These are phyloP conservation scores for Pyrochroa serraticornis DNA, from an alignment of 2,888 invertebrate genomes.

Conservation along the genomic window DNA sequence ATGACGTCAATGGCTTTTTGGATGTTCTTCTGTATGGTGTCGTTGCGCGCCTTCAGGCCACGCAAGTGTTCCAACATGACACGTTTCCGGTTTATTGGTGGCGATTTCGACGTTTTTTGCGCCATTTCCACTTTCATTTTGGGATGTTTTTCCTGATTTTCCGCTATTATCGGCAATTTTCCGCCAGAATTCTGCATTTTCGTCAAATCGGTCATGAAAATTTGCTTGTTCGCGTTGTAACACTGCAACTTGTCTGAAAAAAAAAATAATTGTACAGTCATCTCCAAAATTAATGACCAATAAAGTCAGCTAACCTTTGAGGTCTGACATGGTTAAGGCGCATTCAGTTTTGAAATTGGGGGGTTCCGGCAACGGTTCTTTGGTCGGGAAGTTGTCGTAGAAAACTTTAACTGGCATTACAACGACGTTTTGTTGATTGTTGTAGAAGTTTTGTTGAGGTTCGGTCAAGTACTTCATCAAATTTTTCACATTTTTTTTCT, in stretches of 20 bases:
- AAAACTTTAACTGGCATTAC: conserved; percentile 45
- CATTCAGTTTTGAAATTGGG: conserved; percentile 27
- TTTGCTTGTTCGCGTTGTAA: background rate
- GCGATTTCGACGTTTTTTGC: background rate
- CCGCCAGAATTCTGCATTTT: background rate
- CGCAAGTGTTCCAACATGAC: conserved; percentile 35
- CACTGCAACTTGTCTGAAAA: background rate
- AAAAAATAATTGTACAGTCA: no score
- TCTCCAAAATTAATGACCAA: no score
- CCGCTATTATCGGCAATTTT: background rate
- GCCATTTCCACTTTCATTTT: background rate
- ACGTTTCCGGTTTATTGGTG: conserved; percentile 17
- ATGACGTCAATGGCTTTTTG: conserved; percentile 47
- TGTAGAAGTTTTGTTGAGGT: conserved; percentile 3
- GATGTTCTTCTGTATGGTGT: conserved; percentile 43
- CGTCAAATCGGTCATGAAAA: conserved; percentile 7
- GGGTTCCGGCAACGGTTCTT: no score
- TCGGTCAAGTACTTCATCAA: conserved; percentile 17
- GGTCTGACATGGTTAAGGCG: conserved; percentile 10
- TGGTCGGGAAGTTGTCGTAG: conserved; percentile 38
- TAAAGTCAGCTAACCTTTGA: conserved; percentile 27
- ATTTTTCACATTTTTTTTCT: conserved; percentile 26
- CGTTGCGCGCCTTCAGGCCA: conserved; percentile 36
- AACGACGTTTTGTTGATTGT: conserved; percentile 29
- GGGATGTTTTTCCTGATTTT: background rate